Evolutionary conservation across 2,888 invertebrate genomes (phyloP), one percentile per base, ranked within the genome.

Genomic region (Pollenia labialis): DNA sequence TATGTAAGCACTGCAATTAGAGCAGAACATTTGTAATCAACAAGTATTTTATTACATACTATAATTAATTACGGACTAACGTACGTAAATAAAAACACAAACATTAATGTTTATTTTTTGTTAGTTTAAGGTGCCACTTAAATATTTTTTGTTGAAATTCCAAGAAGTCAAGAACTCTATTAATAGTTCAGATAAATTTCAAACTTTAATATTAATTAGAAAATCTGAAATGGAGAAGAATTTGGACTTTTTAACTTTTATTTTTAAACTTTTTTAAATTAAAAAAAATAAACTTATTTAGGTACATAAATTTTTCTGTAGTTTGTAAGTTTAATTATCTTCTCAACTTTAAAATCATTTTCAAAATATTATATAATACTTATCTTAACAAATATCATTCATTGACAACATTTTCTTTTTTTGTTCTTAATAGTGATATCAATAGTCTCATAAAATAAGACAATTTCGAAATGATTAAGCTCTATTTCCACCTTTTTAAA

Each of bases 1-100:
- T 64, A 42, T 44, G 69, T 68, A 77, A 77, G 82, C 66, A 82
- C 54, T 68, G 66, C 74, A 85, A 85, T 85, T 82, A 85, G 85
- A 85, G 85, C 85, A 82, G 72, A 85, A 85, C 85, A 69, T 68
- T 69, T 85, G 76, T 76, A 85, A 82, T 85, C 82, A 81, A 77
- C 81, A 85, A 82, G 77, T 82, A 77, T 79, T 82, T 85, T 85
- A 77, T 85, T 81, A n/a, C n/a, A n/a, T n/a, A 54, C 77, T 77
- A 72, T 62, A 77, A 82, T 82, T 81, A 75, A 66, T 75, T 80
- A 72, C 66, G 50, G 10, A 58, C 44, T 62, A 40, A 52, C 52
- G 18, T 66, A 52, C 18, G 11, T 42, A 66, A 7, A 46, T 58
- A 32, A 12, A 44, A n/a, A 42, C 12, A 9, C 12, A 12, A 18